Conservation (phyloP, 2,888 invertebrate genomes). For the Uropetala carovei region DNA sequence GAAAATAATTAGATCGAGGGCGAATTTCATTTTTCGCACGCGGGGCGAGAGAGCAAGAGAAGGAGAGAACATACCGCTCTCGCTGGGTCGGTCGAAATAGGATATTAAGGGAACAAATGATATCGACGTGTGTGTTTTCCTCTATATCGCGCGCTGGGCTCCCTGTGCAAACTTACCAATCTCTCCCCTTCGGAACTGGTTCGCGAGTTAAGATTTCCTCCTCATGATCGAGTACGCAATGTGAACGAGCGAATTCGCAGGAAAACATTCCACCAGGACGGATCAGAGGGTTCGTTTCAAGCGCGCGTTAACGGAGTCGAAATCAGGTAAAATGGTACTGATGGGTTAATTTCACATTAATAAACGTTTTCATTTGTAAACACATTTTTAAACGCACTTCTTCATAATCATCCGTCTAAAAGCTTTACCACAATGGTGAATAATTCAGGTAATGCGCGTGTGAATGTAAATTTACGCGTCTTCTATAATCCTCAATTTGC, state of each 20-base stretch:
- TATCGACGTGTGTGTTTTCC: conserved; percentile 9
- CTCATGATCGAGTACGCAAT: not conserved
- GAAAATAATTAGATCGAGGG: not conserved
- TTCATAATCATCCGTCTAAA: too few relatives aligned
- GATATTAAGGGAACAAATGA: conserved; percentile 30
- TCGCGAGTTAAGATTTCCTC: not conserved
- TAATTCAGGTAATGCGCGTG: too few relatives aligned
- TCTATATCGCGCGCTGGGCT: not conserved
- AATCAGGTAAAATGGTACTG: too few relatives aligned
- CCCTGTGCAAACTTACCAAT: not conserved
- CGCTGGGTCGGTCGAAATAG: not conserved
- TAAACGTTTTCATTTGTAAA: too few relatives aligned
- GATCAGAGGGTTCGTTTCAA: not conserved
- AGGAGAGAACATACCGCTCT: not conserved
- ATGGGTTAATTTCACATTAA: too few relatives aligned
- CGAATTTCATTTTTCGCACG: not conserved
- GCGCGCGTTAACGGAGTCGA: not conserved
- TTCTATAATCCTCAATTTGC: too few relatives aligned
- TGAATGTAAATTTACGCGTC: too few relatives aligned
- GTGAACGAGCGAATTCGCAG: not conserved
- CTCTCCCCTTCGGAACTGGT: not conserved
- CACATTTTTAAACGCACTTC: too few relatives aligned
- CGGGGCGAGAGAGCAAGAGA: not conserved
- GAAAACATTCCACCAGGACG: not conserved
- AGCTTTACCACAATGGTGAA: too few relatives aligned